phyloP scores from a whole-genome alignment of 2,888 invertebrate species.

The Caenorhabditis zanzibari region DNA sequence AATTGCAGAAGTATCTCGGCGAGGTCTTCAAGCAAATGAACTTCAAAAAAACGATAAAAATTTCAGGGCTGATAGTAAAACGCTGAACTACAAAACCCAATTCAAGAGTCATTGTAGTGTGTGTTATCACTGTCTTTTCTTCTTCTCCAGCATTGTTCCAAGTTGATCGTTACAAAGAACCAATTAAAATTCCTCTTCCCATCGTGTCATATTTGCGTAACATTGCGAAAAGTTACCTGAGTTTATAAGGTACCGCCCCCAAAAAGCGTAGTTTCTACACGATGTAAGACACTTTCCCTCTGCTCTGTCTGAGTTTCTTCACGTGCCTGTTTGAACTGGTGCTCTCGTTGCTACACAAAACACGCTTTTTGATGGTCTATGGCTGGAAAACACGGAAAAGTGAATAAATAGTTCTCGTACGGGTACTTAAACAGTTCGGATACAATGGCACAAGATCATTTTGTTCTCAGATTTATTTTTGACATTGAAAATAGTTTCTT shows the following conservation, averaged over 20 bases:
- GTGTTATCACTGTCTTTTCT: not conserved
- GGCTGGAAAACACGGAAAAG: conserved; percentile 54
- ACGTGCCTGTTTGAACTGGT: conserved; percentile 56
- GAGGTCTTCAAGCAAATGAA: not conserved
- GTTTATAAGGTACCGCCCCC: not conserved
- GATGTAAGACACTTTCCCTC: conserved; percentile 25
- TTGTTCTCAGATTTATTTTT: conserved; percentile 16
- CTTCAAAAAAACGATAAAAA: conserved; percentile 1
- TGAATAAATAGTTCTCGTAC: conserved; percentile 55
- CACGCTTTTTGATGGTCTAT: conserved; percentile 59
- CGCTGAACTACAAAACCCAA: conserved; percentile 7
- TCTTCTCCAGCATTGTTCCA: conserved; percentile 6
- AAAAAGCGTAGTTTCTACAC: conserved; percentile 59
- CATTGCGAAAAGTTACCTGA: conserved; percentile 33
- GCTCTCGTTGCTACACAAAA: conserved; percentile 53
- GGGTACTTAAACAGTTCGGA: conserved; percentile 47
- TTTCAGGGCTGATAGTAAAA: not conserved
- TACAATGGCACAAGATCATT: conserved; percentile 26
- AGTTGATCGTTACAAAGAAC: conserved; percentile 6
- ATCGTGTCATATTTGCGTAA: conserved; percentile 15
- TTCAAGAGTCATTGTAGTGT: not conserved
- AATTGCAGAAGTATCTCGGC: too few relatives aligned
- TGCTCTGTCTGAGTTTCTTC: conserved; percentile 43
- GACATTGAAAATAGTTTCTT: not conserved
- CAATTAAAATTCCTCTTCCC: conserved; percentile 19